Conservation (phyloP, 1,140 invertebrate species). For the Nymphalis io region DNA sequence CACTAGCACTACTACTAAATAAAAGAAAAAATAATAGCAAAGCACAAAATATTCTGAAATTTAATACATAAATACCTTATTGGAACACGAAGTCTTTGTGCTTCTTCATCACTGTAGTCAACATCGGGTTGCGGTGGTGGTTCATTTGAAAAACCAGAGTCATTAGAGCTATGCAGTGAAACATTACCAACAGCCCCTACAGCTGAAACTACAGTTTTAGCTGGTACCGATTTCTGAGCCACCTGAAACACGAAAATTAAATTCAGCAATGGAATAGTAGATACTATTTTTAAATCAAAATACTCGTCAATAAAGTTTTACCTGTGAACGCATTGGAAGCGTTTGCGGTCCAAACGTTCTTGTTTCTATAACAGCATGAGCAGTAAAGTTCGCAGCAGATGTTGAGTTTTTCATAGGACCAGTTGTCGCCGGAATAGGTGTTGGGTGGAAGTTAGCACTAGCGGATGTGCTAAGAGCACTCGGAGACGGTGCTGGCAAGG, state of each 20-base stretch:
- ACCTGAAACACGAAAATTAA: slow-evolving; percentile 50
- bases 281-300: slow-evolving; percentile 5
- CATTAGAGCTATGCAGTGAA: slow-evolving; percentile 93
- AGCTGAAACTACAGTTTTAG: slow-evolving; percentile 72
- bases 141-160: slow-evolving; percentile 95
- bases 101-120: slow-evolving; percentile 94
- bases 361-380: slow-evolving; percentile 78
- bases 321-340: slow-evolving; percentile 79
- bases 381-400: slow-evolving; percentile 82
- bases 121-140: slow-evolving; percentile 93
- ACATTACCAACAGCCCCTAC: slow-evolving; percentile 85
- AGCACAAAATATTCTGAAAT: slow-evolving; percentile 30
- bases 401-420: slow-evolving; percentile 81
- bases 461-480: slow-evolving; percentile 77
- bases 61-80: slow-evolving; percentile 83
- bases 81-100: slow-evolving; percentile 82
- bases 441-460: slow-evolving; percentile 74
- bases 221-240: slow-evolving; percentile 76
- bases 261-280: not conserved
- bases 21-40: slow-evolving; percentile 31
- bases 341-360: slow-evolving; percentile 80
- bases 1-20: slow-evolving; percentile 42
- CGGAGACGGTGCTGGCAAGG: slow-evolving; percentile 84
- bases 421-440: slow-evolving; percentile 79
- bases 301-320: slow-evolving; percentile 35